Percentiles rank a stretch among this genome's conserved stretches.
These are phyloP conservation scores for Drosophila demipolita DNA, from an alignment of 2,888 invertebrate species.

Conservation along the genomic window DNA sequence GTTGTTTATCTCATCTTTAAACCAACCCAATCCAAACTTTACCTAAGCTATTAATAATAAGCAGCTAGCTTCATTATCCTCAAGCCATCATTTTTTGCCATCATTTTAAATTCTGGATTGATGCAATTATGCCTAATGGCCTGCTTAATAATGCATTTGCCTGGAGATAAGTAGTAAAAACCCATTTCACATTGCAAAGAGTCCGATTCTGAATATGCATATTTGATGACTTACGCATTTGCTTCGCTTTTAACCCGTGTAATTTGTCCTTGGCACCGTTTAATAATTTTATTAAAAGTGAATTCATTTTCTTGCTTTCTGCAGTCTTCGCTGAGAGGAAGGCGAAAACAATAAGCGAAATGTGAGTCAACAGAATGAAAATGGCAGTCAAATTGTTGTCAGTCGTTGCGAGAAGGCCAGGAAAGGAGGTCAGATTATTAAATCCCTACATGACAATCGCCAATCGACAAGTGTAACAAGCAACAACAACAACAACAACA, in stretches of 20 bases:
- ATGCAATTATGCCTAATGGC: not conserved
- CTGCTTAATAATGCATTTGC: conserved; percentile 6
- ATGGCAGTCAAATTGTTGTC: conserved; percentile 68
- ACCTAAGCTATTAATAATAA: not conserved
- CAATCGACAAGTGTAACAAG: conserved; percentile 51
- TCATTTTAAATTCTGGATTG: not conserved
- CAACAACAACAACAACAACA: conserved; percentile 12
- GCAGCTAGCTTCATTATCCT: not conserved
- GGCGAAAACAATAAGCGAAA: conserved; percentile 59
- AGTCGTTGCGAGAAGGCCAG: conserved; percentile 21
- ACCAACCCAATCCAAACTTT: not conserved
- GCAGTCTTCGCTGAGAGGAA: conserved; percentile 33
- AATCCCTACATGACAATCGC: conserved; percentile 73
- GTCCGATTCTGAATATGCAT: conserved; percentile 53
- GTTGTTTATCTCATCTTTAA: not conserved
- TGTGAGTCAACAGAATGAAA: conserved; percentile 66
- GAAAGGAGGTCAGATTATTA: conserved; percentile 68
- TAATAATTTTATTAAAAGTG: conserved; percentile 65
- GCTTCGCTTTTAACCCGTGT: conserved; percentile 28
- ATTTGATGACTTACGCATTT: conserved; percentile 48
- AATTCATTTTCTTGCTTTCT: conserved; percentile 37
- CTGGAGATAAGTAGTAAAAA: not conserved
- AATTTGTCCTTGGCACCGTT: conserved; percentile 53
- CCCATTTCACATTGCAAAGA: conserved; percentile 2
- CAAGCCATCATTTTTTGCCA: not conserved